phyloP scores from a whole-genome alignment of 2,113 vertebrate species.

The Nanger granti region DNA sequence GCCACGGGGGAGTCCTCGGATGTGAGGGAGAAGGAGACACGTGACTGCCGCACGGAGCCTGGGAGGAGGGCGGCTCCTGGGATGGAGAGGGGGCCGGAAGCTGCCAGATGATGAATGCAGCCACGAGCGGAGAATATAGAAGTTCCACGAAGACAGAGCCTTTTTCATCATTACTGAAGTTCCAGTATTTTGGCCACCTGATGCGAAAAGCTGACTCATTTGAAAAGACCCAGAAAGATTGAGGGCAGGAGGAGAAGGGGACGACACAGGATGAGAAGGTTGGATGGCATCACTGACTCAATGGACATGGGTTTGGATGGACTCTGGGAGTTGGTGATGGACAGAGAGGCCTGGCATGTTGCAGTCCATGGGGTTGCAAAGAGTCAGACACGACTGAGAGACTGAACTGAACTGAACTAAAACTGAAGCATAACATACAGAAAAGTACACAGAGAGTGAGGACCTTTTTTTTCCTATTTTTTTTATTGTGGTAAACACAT shows the following conservation, averaged over 20 bases:
- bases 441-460: background rate
- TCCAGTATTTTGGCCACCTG: background rate
- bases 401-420: background rate
- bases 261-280: background rate
- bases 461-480: background rate
- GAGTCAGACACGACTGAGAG: background rate
- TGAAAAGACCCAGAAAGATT: background rate
- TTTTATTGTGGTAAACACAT: background rate
- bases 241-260: background rate
- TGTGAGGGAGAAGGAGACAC: rapidly evolving
- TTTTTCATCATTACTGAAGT: background rate
- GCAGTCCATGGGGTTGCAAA: background rate
- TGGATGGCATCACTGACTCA: background rate
- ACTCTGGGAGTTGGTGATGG: background rate
- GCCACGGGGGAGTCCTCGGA: background rate
- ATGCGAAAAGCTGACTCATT: background rate
- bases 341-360: background rate
- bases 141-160: background rate
- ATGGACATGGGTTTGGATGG: background rate
- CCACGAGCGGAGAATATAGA: background rate
- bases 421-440: background rate
- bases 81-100: background rate
- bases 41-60: background rate
- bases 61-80: background rate
- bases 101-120: background rate